Evolutionary conservation across 2,888 invertebrate genomes (phyloP).

Genomic region (Ormyrus rosae): DNA sequence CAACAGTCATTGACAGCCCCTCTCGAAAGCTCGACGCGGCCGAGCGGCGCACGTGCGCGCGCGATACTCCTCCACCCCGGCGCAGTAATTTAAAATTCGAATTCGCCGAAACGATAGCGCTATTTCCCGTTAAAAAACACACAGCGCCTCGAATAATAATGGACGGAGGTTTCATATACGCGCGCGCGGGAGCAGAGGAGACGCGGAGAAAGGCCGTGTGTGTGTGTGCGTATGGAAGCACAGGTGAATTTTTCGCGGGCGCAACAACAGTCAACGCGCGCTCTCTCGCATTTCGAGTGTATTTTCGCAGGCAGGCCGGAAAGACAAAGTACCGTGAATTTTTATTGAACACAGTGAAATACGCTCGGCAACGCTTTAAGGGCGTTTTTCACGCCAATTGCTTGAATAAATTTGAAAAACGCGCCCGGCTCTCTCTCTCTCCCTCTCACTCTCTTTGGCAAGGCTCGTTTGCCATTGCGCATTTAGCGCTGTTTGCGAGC

Average conservation of each 20-base stretch:
- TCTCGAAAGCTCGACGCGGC: slow-evolving; percentile 11
- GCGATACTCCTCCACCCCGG: neutral
- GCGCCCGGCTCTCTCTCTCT: neutral
- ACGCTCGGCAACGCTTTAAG: slow-evolving; percentile 54
- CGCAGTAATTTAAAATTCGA: slow-evolving; percentile 52
- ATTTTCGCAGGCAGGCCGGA: slow-evolving; percentile 3
- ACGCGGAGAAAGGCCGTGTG: neutral
- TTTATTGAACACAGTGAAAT: slow-evolving; percentile 55
- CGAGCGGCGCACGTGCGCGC: neutral
- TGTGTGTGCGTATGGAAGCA: neutral
- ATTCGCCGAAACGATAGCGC: slow-evolving; percentile 37
- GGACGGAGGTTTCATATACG: neutral
- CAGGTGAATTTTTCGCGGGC: slow-evolving; percentile 40
- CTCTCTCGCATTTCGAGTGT: neutral
- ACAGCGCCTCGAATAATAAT: slow-evolving; percentile 46
- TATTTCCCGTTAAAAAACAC: slow-evolving; percentile 50
- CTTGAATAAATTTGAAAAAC: slow-evolving; percentile 56
- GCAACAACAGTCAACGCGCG: slow-evolving; percentile 47
- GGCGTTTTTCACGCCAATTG: slow-evolving; percentile 55
- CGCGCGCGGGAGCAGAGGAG: neutral
- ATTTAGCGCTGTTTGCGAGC: neutral
- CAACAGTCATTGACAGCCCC: slow-evolving; percentile 45
- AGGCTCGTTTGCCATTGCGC: too few relatives aligned
- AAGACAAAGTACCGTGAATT: slow-evolving; percentile 55
- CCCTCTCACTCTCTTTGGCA: neutral